A percentile compares a stretch with the other conserved stretches of the same genome.
These are phyloP conservation scores for Macrotis lagotis DNA, from an alignment of 2,113 vertebrate genomes.

Conservation along the genomic window DNA sequence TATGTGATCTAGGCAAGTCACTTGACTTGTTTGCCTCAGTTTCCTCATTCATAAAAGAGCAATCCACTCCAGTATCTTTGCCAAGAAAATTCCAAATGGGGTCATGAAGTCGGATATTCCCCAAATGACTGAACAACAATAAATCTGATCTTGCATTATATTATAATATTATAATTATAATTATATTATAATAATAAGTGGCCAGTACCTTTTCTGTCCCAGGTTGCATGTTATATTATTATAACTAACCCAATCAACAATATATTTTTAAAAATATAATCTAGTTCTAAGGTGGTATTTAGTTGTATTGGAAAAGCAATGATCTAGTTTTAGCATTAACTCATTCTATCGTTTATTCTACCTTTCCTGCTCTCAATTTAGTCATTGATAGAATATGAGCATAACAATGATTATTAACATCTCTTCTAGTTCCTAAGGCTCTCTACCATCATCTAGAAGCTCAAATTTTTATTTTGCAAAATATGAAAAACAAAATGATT, in stretches of 20 bases:
- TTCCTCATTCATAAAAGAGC: not conserved
- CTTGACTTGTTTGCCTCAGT: not conserved
- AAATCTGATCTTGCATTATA: not conserved
- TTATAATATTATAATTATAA: no score
- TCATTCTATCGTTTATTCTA: no score
- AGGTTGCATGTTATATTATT: not conserved
- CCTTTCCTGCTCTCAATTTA: not conserved
- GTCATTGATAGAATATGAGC: not conserved
- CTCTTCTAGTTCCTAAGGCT: not conserved
- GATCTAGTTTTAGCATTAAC: not conserved
- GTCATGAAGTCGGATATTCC: not conserved
- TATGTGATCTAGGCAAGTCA: not conserved
- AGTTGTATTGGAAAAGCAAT: not conserved
- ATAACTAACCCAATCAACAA: not conserved
- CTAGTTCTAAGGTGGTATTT: not conserved
- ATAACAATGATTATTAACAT: not conserved
- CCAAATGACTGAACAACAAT: not conserved
- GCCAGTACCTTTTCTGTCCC: not conserved
- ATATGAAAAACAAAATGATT: not conserved
- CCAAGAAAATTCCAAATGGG: not conserved
- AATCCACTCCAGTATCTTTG: not conserved
- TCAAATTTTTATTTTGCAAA: not conserved
- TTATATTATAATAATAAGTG: no score
- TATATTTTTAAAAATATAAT: not conserved
- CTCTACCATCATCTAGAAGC: not conserved